Conservation (phyloP, 2,888 invertebrate genomes). For the Eupeodes latifasciatus region DNA sequence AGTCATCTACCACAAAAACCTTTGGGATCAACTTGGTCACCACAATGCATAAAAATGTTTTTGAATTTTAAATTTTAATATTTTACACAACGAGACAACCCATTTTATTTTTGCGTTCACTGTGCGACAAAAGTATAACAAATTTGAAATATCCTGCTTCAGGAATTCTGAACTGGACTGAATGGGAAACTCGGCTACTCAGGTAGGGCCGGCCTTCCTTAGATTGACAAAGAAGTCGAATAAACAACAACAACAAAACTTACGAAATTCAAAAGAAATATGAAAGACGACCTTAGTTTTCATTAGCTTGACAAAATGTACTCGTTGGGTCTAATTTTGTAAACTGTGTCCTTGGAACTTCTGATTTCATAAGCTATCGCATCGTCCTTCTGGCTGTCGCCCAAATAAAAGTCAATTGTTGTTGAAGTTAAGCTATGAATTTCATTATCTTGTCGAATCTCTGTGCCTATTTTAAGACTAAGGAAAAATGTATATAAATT, state of each 20-base stretch:
- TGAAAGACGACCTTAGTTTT: slow-evolving; percentile 38
- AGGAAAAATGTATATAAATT: slow-evolving; percentile 44
- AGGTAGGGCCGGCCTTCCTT: background rate
- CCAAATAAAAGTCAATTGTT: slow-evolving; percentile 61
- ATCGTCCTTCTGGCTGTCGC: slow-evolving; percentile 27
- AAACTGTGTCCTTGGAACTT: slow-evolving; percentile 26
- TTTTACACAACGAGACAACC: slow-evolving; percentile 54
- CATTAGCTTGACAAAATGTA: slow-evolving; percentile 51
- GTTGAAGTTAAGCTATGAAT: slow-evolving; percentile 67
- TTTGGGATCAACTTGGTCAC: slow-evolving; percentile 71
- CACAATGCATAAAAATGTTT: slow-evolving; percentile 69
- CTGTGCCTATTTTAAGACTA: slow-evolving; percentile 45
- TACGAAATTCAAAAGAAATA: slow-evolving; percentile 25
- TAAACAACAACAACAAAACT: background rate
- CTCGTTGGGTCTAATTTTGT: slow-evolving; percentile 59
- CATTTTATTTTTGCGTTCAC: slow-evolving; percentile 23
- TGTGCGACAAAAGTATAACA: slow-evolving; percentile 19
- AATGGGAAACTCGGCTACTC: background rate
- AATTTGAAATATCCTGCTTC: slow-evolving; percentile 26
- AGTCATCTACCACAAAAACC: slow-evolving; percentile 67
- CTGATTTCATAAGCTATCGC: slow-evolving; percentile 13
- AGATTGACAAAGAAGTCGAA: background rate
- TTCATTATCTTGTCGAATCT: slow-evolving; percentile 51
- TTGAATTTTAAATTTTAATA: slow-evolving; percentile 68
- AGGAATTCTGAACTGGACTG: background rate